Base-by-base conservation (phyloP, 2,888 invertebrate genomes). In the Hemistola chrysoprasaria region DNA sequence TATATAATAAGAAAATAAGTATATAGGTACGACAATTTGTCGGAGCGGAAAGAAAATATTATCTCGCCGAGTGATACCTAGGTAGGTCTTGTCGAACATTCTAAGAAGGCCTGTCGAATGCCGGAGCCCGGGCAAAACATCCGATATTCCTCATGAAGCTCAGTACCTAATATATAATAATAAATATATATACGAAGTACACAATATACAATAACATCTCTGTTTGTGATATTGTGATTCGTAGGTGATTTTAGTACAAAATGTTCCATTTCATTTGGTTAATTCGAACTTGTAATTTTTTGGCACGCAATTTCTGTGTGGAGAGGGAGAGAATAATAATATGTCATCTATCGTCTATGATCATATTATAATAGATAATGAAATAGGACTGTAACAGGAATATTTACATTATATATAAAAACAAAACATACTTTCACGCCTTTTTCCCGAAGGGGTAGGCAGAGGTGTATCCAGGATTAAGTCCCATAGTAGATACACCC, bases 31-130 rank as follows among this genome's bases (percentile, higher is more conserved):
- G n/a, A n/a, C n/a, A n/a, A n/a, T 42, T 32, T 11, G 8, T 8
- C 35, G 27, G 27, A 20, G 31, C 6, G 44, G 31, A 39, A 31
- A 38, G 29, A 35, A 39, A 35, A n/a, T n/a, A n/a, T n/a, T 39
- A 32, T 27, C 11, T 16, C 30, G 32, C n/a, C 6, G 20, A 24
- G 10, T 37, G 23, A 36, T 25, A 37, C 16, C 11, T 31, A 16
- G 1, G 5, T 23, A 9, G 29, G 35, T 22, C 10, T 26, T 10
- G 20, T 22, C 27, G 35, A 22, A 32, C 24, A 26, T 28, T 37
- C 37, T 23, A 8, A 21, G 33, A 37, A 36, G 22, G 30, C 16
- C 24, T 11, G 27, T 3, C 6, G 16, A n/a, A n/a, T 16, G 10
- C 22, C 23, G 8, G 11, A 16, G 16, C 16, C 8, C 7, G 29